Base-by-base conservation (phyloP, 2,888 invertebrate species). In the Sinelater perroti region DNA sequence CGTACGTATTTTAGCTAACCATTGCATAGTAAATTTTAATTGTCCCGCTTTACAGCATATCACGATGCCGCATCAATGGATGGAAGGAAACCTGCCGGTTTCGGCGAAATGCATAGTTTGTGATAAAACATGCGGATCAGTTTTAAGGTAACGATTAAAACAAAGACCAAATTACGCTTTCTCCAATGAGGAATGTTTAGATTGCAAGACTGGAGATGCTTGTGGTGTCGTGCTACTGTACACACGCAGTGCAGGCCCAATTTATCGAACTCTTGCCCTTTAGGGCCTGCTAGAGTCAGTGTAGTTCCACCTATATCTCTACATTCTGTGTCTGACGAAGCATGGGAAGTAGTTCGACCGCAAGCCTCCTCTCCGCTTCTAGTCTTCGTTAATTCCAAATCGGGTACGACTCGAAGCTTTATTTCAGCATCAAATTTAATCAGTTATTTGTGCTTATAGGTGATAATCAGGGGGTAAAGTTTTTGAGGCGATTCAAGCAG, bases 11-110 rank as follows among this genome's bases (percentile, higher is more conserved):
- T 8, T 36, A n/a, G n/a, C 10, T 18, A 3, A 10, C 18, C 18
- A 6, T 8, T 18, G 17, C 13, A 26, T 2, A 26, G 28, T 26
- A 4, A 26, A n/a, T 26, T 26, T 33, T n/a, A n/a, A n/a, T n/a
- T n/a, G n/a, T n/a, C n/a, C n/a, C n/a, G n/a, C n/a, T n/a, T n/a
- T n/a, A 0, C 81, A 90, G 90, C 90, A 87, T 75, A 90, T 93
- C 70, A 88, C 89, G 65, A 95, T 97, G 94, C 96, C 96, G 8
- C 97, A 98, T 80, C 97, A 98, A 75, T 98, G 97, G 97, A 85
- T 97, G 84, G 97, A 97, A 78, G 97, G 97, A 30, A 97, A 97
- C 80, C 81, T 97, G 64, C 95, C 97, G 2, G 96, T 97, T 52
- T 93, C 95, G 53, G 90, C 96, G 59, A 91, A 94, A 78, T 98